Base-by-base conservation (phyloP, 2,113 vertebrate genomes). In the Pholis gunnellus region DNA sequence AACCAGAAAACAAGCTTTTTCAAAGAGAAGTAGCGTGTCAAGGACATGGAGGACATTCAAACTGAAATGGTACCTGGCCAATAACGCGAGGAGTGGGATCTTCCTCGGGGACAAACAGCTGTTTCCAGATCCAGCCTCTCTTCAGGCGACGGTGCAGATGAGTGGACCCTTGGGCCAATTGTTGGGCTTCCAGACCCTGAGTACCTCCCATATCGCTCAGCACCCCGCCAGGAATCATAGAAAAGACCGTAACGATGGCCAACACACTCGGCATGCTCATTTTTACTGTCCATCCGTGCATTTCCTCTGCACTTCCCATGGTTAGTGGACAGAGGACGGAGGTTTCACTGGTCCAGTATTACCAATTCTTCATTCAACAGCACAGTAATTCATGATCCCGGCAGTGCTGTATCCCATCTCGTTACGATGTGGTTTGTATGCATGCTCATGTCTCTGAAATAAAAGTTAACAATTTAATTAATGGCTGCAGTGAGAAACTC, bases 101-200 rank as follows among this genome's bases (percentile, higher is more conserved):
- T 83, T 99, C 97, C 89, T 99, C 97, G 0, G 91, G 95, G 61
- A 93, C 96, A 92, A 96, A 95, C 85, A 97, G 85, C 59, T 96
- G 96, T 22, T 96, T 96, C 96, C 96, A 97, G 71, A 97, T 88
- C 96, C 97, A 98, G 75, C 88, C 90, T 66, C 96, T 96, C 92
- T 94, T 98, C 75, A 94, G 87, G 93, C 96, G 96, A 20, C 1
- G 79, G 68, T 84, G 88, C 76, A 89, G 27, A 83, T 66, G 25
- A 40, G 60, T 2, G 61, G 78, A 54, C 75, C 72, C 70, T 0
- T 88, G 75, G 59, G 27, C 87, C 68, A 79, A 73, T 36, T 85
- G 90, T 52, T 85, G 81, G 61, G 85, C 72, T 57, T 91, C 88
- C 1, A 0, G 42, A 56, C 78, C 89, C 56, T 64, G 80, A 67